These are phyloP conservation scores for Tricholauxania praeusta DNA, from an alignment of 2,888 invertebrate genomes.

Conservation along the genomic window DNA sequence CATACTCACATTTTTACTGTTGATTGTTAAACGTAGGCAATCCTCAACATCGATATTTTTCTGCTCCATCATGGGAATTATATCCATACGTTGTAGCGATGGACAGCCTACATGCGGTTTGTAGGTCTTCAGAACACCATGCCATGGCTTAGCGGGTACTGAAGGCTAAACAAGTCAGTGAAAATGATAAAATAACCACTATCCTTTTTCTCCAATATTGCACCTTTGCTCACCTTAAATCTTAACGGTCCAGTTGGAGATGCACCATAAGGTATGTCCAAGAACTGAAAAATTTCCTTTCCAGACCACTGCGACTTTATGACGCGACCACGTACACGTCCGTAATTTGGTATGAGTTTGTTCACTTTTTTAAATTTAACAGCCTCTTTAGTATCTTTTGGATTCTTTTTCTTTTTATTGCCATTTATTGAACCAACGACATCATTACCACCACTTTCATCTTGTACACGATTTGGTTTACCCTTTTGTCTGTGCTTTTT, in stretches of 20 bases:
- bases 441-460: conserved; percentile 1
- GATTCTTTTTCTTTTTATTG: conserved; percentile 18
- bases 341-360: conserved; percentile 55
- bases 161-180: conserved; percentile 52
- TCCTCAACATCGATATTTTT: conserved; percentile 60
- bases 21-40: conserved; percentile 60
- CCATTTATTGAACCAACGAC: background rate
- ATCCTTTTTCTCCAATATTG: too few relatives aligned
- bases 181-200: background rate
- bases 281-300: conserved; percentile 58
- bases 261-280: conserved; percentile 65
- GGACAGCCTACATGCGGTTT: conserved; percentile 60
- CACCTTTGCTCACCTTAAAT: conserved; percentile 55
- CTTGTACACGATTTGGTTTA: conserved; percentile 3
- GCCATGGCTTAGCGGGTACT: conserved; percentile 57
- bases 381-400: conserved; percentile 20
- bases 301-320: conserved; percentile 58
- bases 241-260: conserved; percentile 53
- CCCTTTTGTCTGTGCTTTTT: background rate
- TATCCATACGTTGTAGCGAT: conserved; percentile 55
- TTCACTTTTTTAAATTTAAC: conserved; percentile 40
- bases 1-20: conserved; percentile 59
- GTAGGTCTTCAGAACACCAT: conserved; percentile 54
- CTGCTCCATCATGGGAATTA: conserved; percentile 49
- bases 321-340: conserved; percentile 58